A percentile compares a stretch with the other conserved stretches of the same genome.
Evolutionary conservation across 2,888 invertebrate genomes (phyloP).

Genomic region (Xestobium rufovillosum): DNA sequence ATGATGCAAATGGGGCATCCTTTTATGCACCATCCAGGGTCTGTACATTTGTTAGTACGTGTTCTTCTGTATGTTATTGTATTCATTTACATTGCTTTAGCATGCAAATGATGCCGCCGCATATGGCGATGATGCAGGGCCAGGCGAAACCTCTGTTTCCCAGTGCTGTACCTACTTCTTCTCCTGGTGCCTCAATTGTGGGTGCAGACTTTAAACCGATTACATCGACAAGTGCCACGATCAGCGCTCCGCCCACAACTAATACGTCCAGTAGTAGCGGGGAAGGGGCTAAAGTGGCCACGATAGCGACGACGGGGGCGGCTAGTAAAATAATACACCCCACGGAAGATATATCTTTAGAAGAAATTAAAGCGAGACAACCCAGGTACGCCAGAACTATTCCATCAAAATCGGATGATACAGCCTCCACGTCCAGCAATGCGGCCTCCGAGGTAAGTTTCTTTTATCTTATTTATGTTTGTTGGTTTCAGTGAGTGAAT

Average conservation of each 20-base stretch:
- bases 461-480: conserved; percentile 4
- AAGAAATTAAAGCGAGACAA: conserved; percentile 69
- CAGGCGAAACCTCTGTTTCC: conserved; percentile 76
- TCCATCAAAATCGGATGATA: conserved; percentile 35
- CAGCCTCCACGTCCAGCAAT: conserved; percentile 33
- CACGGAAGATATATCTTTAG: conserved; percentile 84
- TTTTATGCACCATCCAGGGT: conserved; percentile 65
- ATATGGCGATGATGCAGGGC: conserved; percentile 49
- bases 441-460: conserved; percentile 36
- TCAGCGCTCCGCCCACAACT: conserved; percentile 65
- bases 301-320: conserved; percentile 73
- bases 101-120: conserved; percentile 49
- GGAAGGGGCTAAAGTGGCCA: conserved; percentile 40
- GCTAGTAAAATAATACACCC: conserved; percentile 90
- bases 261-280: conserved; percentile 28
- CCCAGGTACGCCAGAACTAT: conserved; percentile 52
- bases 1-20: conserved; percentile 70
- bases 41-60: conserved; percentile 29
- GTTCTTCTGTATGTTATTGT: conserved; percentile 13
- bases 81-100: conserved; percentile 31
- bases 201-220: conserved; percentile 56
- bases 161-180: conserved; percentile 60
- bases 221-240: conserved; percentile 58
- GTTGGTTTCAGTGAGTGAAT: background rate
- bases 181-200: conserved; percentile 48